Evolutionary conservation across 2,888 invertebrate species (phyloP).

Genomic region (Cephus sareptanus): DNA sequence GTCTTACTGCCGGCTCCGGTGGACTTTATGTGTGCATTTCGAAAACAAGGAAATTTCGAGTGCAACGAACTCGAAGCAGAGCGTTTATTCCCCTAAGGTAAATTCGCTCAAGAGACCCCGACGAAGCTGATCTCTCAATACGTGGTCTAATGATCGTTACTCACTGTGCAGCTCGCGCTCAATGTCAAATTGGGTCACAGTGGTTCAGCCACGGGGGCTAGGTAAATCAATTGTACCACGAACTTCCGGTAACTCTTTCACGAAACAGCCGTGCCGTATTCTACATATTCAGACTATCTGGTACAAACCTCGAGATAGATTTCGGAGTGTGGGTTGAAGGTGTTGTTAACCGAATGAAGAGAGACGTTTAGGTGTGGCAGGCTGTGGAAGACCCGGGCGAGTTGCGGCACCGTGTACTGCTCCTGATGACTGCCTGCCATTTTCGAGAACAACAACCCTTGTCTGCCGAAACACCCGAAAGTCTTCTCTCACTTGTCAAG

Average conservation of each 20-base stretch:
- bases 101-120: background rate
- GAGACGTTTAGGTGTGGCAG: constrained; percentile 94
- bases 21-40: background rate
- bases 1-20: background rate
- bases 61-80: background rate
- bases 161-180: background rate
- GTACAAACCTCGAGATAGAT: constrained; percentile 85
- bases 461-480: constrained; percentile 55
- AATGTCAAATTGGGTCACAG: background rate
- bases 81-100: background rate
- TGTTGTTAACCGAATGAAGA: constrained; percentile 89
- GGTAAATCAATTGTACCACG: background rate
- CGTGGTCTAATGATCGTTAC: background rate
- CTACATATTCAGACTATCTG: background rate
- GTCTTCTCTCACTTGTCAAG: constrained; percentile 61
- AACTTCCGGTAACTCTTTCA: background rate
- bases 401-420: constrained; percentile 84
- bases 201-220: background rate
- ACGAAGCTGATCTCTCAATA: background rate
- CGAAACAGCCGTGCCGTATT: background rate
- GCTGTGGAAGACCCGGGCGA: constrained; percentile 88
- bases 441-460: constrained; percentile 53
- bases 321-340: constrained; percentile 89
- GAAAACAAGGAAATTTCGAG: background rate
- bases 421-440: constrained; percentile 69